Evolutionary conservation across 2,797 vertebrate species (phyloP), one percentile per base, ranked within the genome.

Genomic region (Argyrosomus regius): DNA sequence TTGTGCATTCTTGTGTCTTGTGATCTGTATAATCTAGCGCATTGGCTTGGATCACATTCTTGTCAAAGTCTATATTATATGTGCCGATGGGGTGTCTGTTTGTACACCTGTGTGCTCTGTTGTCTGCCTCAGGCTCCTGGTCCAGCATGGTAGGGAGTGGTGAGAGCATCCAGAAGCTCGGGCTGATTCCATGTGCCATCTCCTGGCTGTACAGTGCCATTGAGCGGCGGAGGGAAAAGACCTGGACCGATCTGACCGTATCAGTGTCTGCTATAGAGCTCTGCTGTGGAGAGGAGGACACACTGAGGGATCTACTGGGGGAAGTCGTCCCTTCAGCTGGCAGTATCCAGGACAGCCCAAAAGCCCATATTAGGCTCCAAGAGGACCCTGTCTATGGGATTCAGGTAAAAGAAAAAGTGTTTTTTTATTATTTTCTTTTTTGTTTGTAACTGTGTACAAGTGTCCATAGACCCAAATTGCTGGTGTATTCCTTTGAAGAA

Each of bases 121-220:
- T 20, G 56, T 87, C 75, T 43, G 61, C 89, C 82, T 76, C 94
- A 99, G 98, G 97, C 63, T 98, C 97, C 72, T 98, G 97, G 86
- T 98, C 98, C 63, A 98, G 97, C 63, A 99, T 99, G 98, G 97
- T 99, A 1, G 98, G 98, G 5, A 96, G 95, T 53, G 96, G 97
- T 46, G 97, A 98, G 77, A 97, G 96, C 81, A 92, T 95, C 91
- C 96, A 97, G 93, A 98, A 94, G 78, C 95, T 99, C 0, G 98
- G 98, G 6, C 90, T 99, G 88, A 97, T 99, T 78, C 98, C 98
- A 45, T 98, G 96, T 81, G 97, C 98, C 88, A 98, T 99, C 91
- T 98, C 98, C 48, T 99, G 98, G 98, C 96, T 99, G 88, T 99
- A 98, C 95, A 97, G 96, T 61, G 94, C 98, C 81, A 97, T 99